Base-by-base conservation (phyloP, 1,140 invertebrate species). In the Eueides isabella region DNA sequence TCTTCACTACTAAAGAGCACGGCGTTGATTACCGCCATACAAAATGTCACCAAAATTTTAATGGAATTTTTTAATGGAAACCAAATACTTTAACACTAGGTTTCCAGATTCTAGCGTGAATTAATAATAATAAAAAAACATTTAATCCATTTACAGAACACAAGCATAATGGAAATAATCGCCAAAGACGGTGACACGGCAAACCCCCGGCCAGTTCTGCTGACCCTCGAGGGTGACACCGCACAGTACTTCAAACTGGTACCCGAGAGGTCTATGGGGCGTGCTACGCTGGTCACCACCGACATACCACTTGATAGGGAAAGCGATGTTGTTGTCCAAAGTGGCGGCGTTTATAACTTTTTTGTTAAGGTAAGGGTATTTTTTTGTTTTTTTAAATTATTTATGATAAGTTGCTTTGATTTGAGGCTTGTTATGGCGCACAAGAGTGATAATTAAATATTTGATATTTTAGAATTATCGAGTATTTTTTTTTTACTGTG, bases 181-280 rank as follows among this genome's bases (percentile, higher is more conserved):
- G 97, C 96, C 0, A 94, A 95, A 62, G 97, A 97, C 82, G 97
- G 96, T 2, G 97, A 98, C 80, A 95, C 95, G 1, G 97, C 96
- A 0, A 95, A 96, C 67, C 95, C 96, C 0, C 91, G 96, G 44
- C 92, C 95, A 38, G 88, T 97, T 1, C 80, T 95, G 16, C 80
- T 97, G 26, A 94, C 94, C 1, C 85, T 97, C 11, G 96, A 97
- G 85, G 95, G 95, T 38, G 96, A 97, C 65, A 87, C 93, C 0
- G 92, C 95, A 5, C 95, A 94, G 0, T 97, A 97, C 88, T 97
- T 97, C 78, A 93, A 94, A 19, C 85, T 97, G 1, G 81, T 94
- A 2, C 93, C 93, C 0, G 93, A 94, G 14, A 92, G 89, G 41
- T 85, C 93, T 63, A 84, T 92, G 0, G 94, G 93, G 6, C 92